Conservation (phyloP, 2,113 vertebrate species). For the Eidolon helvum region DNA sequence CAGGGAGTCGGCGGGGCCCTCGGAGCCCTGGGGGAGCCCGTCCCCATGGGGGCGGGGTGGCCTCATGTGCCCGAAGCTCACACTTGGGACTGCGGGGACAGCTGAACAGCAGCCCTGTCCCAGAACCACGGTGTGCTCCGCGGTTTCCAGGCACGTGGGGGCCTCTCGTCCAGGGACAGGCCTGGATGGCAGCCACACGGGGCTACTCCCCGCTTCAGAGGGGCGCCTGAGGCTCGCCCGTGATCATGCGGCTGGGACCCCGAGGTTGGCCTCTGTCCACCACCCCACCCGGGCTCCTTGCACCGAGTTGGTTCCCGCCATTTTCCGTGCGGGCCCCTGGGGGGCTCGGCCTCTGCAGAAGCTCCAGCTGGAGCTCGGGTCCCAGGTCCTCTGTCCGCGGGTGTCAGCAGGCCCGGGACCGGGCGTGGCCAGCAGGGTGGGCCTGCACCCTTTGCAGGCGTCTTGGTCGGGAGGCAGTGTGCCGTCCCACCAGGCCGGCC, state of each 20-base stretch:
- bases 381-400: neutral
- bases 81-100: conserved; percentile 35
- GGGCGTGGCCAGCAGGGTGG: neutral
- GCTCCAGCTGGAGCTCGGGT: neutral
- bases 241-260: fast-evolving
- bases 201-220: neutral
- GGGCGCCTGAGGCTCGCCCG: neutral
- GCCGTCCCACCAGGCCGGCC: neutral
- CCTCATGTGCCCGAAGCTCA: conserved; percentile 46
- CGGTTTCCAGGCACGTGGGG: neutral
- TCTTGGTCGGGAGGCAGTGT: neutral
- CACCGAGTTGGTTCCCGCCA: neutral
- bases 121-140: neutral
- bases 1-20: neutral
- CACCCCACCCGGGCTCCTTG: neutral
- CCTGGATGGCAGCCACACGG: neutral
- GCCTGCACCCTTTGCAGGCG: neutral
- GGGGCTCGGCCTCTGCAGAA: neutral
- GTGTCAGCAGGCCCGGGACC: neutral
- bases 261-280: neutral
- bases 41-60: neutral
- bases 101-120: neutral
- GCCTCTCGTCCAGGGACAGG: neutral
- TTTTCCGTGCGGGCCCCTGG: neutral
- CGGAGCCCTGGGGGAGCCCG: neutral